Evolutionary conservation across 2,888 invertebrate genomes (phyloP).

Genomic region (Melolontha melolontha): DNA sequence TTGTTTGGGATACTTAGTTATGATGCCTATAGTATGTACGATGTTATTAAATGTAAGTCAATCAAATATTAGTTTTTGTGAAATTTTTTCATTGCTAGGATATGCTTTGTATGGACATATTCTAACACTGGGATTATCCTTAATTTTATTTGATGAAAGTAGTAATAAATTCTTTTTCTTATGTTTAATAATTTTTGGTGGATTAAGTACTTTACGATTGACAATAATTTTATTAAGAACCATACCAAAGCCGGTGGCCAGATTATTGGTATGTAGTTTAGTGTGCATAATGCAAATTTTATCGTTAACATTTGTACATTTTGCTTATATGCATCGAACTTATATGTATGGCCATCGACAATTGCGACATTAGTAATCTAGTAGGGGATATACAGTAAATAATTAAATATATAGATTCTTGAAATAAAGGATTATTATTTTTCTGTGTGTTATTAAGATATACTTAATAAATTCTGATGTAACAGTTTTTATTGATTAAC

Average conservation of each 20-base stretch:
- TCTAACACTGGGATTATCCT: conserved; percentile 63
- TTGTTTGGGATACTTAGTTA: conserved; percentile 58
- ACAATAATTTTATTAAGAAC: conserved; percentile 64
- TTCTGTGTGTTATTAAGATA: too few species aligned
- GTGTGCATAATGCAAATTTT: conserved; percentile 65
- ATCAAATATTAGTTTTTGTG: conserved; percentile 60
- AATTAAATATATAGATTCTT: not conserved
- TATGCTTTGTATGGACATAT: conserved; percentile 67
- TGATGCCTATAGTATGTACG: conserved; percentile 61
- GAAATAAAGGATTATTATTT: not conserved
- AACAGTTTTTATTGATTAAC: too few species aligned
- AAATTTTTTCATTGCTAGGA: conserved; percentile 64
- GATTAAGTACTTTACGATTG: conserved; percentile 65
- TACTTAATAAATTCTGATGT: too few species aligned
- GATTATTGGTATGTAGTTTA: conserved; percentile 67
- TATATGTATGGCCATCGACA: conserved; percentile 58
- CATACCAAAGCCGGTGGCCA: conserved; percentile 65
- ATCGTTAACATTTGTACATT: conserved; percentile 67
- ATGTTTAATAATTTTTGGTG: conserved; percentile 65
- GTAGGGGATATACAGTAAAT: not conserved
- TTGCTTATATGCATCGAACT: conserved; percentile 67
- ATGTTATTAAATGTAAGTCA: conserved; percentile 58
- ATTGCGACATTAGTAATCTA: not conserved
- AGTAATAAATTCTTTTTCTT: conserved; percentile 66
- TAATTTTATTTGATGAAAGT: conserved; percentile 63